Base-by-base conservation (phyloP, 2,888 invertebrate genomes). In the Drosophila demipolita region DNA sequence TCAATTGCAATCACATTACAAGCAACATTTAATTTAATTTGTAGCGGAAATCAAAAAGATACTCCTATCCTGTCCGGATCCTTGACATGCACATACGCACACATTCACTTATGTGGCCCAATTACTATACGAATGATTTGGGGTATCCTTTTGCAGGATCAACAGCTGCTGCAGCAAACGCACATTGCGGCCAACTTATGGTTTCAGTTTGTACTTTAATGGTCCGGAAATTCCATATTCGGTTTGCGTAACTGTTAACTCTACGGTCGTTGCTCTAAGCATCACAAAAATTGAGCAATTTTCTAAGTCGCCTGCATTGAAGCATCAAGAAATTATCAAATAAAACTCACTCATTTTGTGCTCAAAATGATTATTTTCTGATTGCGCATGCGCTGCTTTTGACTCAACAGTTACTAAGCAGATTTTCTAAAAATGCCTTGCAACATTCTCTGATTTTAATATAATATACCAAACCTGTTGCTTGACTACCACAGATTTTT, bases 1-100 rank as follows among this genome's bases (percentile, higher is more conserved):
- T 70, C 89, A 74, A 83, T 75, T 77, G 86, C 82, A 89, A 86
- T 86, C 82, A 85, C 73, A 87, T 86, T 86, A 89, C 85, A 89
- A 82, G 86, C 78, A 67, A 89, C 88, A 89, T 89, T 86, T 89
- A 89, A 86, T 86, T 86, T 86, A 78, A 86, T 89, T 86, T 87
- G 78, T 68, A 77, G 73, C 69, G 88, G 80, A 86, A 87, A 87
- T 87, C 80, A 78, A 78, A 80, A 75, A 65, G 69, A 79, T 81
- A 69, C 70, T 66, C 15, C 7, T n/a, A 26, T 17, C 5, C 23
- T 49, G n/a, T 36, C 17, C 32, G 26, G 35, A 52, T 29, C 36
- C 45, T 33, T 33, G 11, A 49, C 23, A 45, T 20, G 15, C 20
- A 29, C 50, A 38, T 52, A 60, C 20, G 32, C 60, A 55, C 49